phyloP scores from a whole-genome alignment of 1,140 invertebrate species.

The Triops cancriformis region DNA sequence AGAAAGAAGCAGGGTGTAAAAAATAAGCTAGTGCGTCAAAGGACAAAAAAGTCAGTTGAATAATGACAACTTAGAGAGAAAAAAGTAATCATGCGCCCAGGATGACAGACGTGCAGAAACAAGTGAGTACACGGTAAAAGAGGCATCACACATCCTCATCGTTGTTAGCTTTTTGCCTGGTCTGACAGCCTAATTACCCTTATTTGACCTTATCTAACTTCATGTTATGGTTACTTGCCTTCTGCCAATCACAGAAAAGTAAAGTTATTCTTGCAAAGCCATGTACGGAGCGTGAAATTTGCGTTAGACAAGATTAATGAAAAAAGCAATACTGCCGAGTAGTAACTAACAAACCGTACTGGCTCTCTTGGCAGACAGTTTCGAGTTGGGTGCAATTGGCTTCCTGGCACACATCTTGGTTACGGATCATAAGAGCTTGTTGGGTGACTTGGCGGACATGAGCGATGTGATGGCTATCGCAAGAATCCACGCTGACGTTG shows the following conservation, averaged over 20 bases:
- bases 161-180: background rate
- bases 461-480: background rate
- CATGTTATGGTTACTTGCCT: background rate
- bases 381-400: conserved; percentile 2
- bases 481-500: background rate
- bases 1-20: background rate
- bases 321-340: background rate
- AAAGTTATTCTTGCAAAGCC: background rate
- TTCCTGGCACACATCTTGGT: conserved; percentile 6
- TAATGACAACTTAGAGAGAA: background rate
- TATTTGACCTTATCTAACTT: background rate
- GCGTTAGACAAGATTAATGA: background rate
- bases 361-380: background rate
- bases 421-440: background rate
- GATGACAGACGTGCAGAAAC: background rate
- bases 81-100: background rate
- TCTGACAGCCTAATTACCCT: background rate
- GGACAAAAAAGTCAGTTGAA: background rate
- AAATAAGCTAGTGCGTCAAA: background rate
- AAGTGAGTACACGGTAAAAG: background rate
- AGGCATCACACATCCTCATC: background rate
- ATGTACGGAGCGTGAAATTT: background rate
- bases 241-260: background rate
- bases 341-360: background rate
- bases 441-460: background rate